Conservation (phyloP, 2,888 invertebrate species). For the Drosophila phalerata region DNA sequence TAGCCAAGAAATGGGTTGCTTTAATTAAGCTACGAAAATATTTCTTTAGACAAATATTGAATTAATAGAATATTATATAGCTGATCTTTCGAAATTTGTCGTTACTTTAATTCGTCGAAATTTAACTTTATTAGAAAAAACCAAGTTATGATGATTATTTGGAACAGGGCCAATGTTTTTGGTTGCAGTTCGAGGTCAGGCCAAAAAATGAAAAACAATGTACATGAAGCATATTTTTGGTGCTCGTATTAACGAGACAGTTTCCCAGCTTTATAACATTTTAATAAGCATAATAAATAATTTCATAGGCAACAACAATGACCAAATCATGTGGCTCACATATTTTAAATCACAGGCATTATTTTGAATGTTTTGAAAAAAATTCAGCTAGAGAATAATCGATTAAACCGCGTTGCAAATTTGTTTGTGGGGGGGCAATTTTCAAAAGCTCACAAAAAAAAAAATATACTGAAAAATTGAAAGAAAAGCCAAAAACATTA, state of each 20-base stretch:
- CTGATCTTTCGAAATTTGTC: not conserved
- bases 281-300: slow-evolving; percentile 29
- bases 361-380: slow-evolving; percentile 6
- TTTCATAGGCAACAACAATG: slow-evolving; percentile 8
- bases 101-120: not conserved
- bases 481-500: slow-evolving; percentile 14
- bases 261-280: slow-evolving; percentile 16
- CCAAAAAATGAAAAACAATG: not conserved
- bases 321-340: slow-evolving; percentile 17
- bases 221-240: not conserved
- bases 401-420: slow-evolving; percentile 23
- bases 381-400: slow-evolving; percentile 10
- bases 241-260: slow-evolving; percentile 1
- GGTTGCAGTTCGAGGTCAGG: slow-evolving; percentile 11
- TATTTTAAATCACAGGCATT: slow-evolving; percentile 10
- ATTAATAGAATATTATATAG: not conserved
- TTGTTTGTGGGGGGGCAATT: slow-evolving; percentile 18
- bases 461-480: slow-evolving; percentile 7
- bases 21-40: not conserved
- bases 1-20: not conserved
- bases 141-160: not conserved
- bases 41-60: not conserved
- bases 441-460: slow-evolving; percentile 2
- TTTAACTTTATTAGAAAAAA: not conserved
- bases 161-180: slow-evolving; percentile 11